Base-by-base conservation (phyloP, 2,888 invertebrate species). In the Nipponacmea schrenckii region DNA sequence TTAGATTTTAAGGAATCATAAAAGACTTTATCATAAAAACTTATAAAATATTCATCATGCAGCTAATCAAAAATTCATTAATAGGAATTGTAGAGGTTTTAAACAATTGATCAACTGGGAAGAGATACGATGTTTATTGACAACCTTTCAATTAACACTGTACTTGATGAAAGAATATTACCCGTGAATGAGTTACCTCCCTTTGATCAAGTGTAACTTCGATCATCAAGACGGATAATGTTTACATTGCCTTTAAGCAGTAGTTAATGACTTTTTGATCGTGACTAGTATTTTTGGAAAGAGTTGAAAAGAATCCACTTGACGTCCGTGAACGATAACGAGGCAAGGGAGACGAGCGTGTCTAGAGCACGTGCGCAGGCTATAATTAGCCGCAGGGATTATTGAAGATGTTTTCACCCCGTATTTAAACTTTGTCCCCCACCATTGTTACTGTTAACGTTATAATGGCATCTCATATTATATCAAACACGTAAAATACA, bases 1-100 rank as follows among this genome's bases (percentile, higher is more conserved):
- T 56, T 24, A 56, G 56, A 56, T 20, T 39, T 56, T 24, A 56
- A 56, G 56, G 20, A 56, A 24, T 20, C 56, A 56, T 56, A 56
- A 56, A 56, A 14, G 56, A 24, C 56, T 56, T 56, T 56, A 56
- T 56, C 56, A 24, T 56, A 15, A 56, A 56, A 56, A 20, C 56
- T 20, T 56, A 56, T 56, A 24, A 56, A 56, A 56, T 56, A 56
- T 56, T 56, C 56, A 56, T 56, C 14, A 56, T 56, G 10, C 20
- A 20, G 24, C 56, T 56, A 56, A 56, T 56, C 56, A 56, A 56
- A 56, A 56, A 56, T 56, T 56, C 56, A 56, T 56, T 56, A 56
- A 24, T 12, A 20, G 20, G 24, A 56, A 24, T 14, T 56, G 24
- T 56, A 56, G 56, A 56, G 24, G 20, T 56, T 56, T 24, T 24